A percentile compares a stretch with the other conserved stretches of the same genome.
phyloP scores from a whole-genome alignment of 2,113 vertebrate species.

The Sminthopsis crassicaudata region DNA sequence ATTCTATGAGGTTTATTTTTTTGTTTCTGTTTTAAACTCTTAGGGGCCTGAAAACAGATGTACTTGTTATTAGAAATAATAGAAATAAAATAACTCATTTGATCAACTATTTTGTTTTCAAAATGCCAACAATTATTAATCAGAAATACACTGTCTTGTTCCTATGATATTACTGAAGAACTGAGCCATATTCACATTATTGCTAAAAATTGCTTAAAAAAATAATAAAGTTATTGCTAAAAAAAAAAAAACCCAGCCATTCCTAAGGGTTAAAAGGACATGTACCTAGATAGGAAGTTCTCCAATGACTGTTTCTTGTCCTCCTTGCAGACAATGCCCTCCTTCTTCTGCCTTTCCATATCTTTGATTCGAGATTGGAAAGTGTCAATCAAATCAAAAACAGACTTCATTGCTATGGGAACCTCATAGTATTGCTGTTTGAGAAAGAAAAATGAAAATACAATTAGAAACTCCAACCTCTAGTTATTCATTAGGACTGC shows the following conservation, averaged over 20 bases:
- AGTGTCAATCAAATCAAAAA: constrained; percentile 96
- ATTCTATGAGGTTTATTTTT: not conserved
- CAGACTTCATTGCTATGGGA: constrained; percentile 97
- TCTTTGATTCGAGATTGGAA: constrained; percentile 98
- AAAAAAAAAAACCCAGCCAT: too few species aligned
- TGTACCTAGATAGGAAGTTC: constrained; percentile 96
- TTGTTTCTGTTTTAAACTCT: not conserved
- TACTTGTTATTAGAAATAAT: not conserved
- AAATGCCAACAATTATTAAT: not conserved
- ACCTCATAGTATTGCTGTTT: constrained; percentile 97
- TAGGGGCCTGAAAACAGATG: not conserved
- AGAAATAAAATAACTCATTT: not conserved
- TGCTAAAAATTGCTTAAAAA: not conserved
- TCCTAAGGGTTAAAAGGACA: not conserved
- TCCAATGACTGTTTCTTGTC: constrained; percentile 97
- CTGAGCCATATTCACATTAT: not conserved
- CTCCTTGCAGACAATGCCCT: constrained; percentile 95
- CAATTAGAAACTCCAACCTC: not conserved
- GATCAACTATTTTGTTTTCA: not conserved
- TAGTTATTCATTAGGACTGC: not conserved
- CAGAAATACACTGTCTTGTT: not conserved
- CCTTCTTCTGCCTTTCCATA: constrained; percentile 98
- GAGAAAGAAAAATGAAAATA: constrained; percentile 49
- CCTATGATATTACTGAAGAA: not conserved
- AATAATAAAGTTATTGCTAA: not conserved